These are phyloP conservation scores for Heteromormyrus szaboi DNA, from an alignment of 2,797 vertebrate species.

Conservation along the genomic window DNA sequence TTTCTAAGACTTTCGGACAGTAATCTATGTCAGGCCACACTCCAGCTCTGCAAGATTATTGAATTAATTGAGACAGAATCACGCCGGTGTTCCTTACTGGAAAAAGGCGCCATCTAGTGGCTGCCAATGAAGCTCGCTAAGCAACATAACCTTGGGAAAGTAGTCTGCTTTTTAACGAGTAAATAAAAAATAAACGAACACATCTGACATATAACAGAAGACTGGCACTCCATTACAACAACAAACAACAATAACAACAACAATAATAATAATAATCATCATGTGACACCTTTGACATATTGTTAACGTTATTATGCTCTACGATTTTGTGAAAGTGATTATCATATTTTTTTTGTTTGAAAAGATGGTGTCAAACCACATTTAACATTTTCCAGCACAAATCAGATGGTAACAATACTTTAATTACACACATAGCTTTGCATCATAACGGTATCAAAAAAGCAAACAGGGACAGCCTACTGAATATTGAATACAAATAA, in stretches of 20 bases:
- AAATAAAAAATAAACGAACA: not conserved
- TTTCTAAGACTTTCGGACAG: not conserved
- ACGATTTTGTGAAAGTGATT: not conserved
- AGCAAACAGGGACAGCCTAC: not conserved
- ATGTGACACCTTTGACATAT: not conserved
- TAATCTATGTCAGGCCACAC: not conserved
- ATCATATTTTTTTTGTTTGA: not conserved
- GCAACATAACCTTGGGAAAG: not conserved
- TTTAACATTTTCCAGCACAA: not conserved
- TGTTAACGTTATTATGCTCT: not conserved
- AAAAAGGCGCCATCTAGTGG: conserved; percentile 7
- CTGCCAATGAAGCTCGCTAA: not conserved
- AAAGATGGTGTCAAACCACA: not conserved
- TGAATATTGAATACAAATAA: not conserved
- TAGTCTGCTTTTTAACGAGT: not conserved
- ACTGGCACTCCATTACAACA: not conserved
- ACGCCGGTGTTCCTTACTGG: not conserved
- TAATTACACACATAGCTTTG: not conserved
- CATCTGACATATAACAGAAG: not conserved
- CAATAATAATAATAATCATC: not conserved
- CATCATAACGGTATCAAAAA: not conserved
- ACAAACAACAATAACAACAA: not conserved
- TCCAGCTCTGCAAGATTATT: not conserved
- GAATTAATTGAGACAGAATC: not conserved
- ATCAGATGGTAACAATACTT: not conserved